A percentile compares a stretch with the other conserved stretches of the same genome.
phyloP scores from a whole-genome alignment of 2,888 invertebrate species.

The Xestia c-nigrum region DNA sequence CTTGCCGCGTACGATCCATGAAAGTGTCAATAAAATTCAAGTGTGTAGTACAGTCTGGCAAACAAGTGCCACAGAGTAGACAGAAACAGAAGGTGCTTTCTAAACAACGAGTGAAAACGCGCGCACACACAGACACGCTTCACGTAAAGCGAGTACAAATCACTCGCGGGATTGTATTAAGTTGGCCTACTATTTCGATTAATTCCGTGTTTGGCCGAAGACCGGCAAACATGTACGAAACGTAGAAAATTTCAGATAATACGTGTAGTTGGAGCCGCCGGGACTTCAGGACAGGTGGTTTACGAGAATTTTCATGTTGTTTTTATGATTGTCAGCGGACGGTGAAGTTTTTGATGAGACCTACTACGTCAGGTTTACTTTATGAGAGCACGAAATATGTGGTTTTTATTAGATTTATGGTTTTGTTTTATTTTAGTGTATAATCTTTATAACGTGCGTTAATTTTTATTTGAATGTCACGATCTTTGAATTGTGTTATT shows the following conservation, averaged over 20 bases:
- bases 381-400: slow-evolving; percentile 26
- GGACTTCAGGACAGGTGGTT: slow-evolving; percentile 5
- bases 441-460: slow-evolving; percentile 4
- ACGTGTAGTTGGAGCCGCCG: slow-evolving; percentile 18
- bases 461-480: slow-evolving; percentile 8
- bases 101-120: not conserved
- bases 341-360: slow-evolving; percentile 47
- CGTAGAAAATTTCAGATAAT: slow-evolving; percentile 31
- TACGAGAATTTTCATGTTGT: slow-evolving; percentile 53
- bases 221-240: slow-evolving; percentile 11
- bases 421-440: slow-evolving; percentile 11
- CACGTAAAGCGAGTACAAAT: not conserved
- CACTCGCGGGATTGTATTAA: not conserved
- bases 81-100: not conserved
- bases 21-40: slow-evolving; percentile 48
- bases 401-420: slow-evolving; percentile 39
- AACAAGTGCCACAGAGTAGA: slow-evolving; percentile 2
- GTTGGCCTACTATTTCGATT: not conserved
- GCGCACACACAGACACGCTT: not conserved
- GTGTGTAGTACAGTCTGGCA: slow-evolving; percentile 30
- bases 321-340: slow-evolving; percentile 61
- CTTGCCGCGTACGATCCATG: slow-evolving; percentile 17
- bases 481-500: not conserved
- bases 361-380: slow-evolving; percentile 21
- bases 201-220: not conserved